Evolutionary conservation across 2,888 invertebrate species (phyloP).

Genomic region (Tiliacea citrago): DNA sequence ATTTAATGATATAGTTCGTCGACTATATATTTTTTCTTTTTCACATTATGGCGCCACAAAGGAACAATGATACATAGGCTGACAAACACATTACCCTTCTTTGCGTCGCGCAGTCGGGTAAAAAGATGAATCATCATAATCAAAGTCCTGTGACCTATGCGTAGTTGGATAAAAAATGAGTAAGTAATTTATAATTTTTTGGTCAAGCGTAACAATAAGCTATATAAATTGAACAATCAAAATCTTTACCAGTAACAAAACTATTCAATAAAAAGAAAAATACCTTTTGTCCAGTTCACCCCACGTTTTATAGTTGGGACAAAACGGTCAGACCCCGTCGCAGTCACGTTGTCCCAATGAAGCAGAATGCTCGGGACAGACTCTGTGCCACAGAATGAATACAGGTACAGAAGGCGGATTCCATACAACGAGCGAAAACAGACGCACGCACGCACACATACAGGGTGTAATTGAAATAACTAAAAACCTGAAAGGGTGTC

Average conservation of each 20-base stretch:
- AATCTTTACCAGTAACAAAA: slow-evolving; percentile 18
- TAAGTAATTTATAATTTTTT: too few species aligned
- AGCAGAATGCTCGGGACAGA: slow-evolving; percentile 50
- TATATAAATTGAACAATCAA: slow-evolving; percentile 8
- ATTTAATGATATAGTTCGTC: too few species aligned
- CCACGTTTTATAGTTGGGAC: slow-evolving; percentile 51
- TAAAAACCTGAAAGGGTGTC: not conserved
- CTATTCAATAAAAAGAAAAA: slow-evolving; percentile 39
- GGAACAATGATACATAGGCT: too few species aligned
- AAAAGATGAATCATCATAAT: too few species aligned
- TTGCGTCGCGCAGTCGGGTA: too few species aligned
- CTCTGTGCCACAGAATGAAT: not conserved
- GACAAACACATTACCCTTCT: too few species aligned
- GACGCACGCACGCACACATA: not conserved
- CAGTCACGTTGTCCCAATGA: slow-evolving; percentile 64
- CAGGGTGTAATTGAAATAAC: not conserved
- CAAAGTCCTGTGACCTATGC: too few species aligned
- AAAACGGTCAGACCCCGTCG: slow-evolving; percentile 30
- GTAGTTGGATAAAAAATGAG: too few species aligned
- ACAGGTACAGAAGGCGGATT: not conserved
- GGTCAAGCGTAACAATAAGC: too few species aligned
- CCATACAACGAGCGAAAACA: not conserved
- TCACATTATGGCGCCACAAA: too few species aligned
- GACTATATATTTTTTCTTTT: too few species aligned
- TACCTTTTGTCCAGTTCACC: slow-evolving; percentile 34